phyloP scores from a whole-genome alignment of 2,797 vertebrate genomes.

The Urosaurus nigricauda region DNA sequence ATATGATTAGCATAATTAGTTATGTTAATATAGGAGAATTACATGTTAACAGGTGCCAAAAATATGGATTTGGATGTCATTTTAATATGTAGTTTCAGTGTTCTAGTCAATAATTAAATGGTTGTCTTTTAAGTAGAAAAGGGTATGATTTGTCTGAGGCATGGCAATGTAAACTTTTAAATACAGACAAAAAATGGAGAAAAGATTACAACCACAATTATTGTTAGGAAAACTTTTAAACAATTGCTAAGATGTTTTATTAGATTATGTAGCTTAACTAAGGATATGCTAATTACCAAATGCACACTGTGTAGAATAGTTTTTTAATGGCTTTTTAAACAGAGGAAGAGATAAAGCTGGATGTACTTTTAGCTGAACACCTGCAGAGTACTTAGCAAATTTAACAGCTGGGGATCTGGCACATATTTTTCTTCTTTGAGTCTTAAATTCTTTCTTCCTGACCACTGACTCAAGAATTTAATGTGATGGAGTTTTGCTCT shows the following conservation, averaged over 20 bases:
- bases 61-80: slow-evolving; percentile 49
- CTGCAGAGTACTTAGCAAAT: slow-evolving; percentile 39
- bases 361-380: slow-evolving; percentile 36
- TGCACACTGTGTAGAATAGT: slow-evolving; percentile 11
- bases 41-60: slow-evolving; percentile 65
- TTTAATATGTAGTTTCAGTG: slow-evolving; percentile 34
- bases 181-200: slow-evolving; percentile 2
- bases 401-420: slow-evolving; percentile 18
- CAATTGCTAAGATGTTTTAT: slow-evolving; percentile 48
- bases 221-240: slow-evolving; percentile 59
- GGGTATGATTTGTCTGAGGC: slow-evolving; percentile 45
- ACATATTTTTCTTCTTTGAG: slow-evolving; percentile 34
- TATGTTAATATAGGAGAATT: slow-evolving; percentile 60
- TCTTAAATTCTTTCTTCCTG: slow-evolving; percentile 46
- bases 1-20: slow-evolving; percentile 60
- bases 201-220: slow-evolving; percentile 40
- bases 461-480: background rate
- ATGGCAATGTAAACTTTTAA: slow-evolving; percentile 50
- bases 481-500: slow-evolving; percentile 22
- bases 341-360: slow-evolving; percentile 33
- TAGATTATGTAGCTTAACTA: slow-evolving; percentile 57
- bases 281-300: slow-evolving; percentile 55
- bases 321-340: slow-evolving; percentile 49
- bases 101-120: slow-evolving; percentile 49
- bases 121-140: slow-evolving; percentile 25